phyloP scores from a whole-genome alignment of 2,888 invertebrate species.

The Amphimallon solstitiale region DNA sequence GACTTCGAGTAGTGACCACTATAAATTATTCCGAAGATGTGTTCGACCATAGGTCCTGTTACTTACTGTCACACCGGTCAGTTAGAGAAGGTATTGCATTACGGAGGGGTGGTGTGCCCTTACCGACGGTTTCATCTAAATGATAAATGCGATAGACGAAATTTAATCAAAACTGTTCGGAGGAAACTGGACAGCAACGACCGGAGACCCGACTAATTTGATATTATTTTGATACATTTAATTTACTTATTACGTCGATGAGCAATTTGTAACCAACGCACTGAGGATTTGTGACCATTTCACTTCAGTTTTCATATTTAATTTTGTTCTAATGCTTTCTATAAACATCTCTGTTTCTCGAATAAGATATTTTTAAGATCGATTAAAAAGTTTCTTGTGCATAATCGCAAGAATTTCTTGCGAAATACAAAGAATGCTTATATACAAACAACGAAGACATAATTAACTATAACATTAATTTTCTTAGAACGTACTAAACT shows the following conservation, averaged over 20 bases:
- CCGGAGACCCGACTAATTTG: constrained; percentile 19
- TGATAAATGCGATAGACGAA: constrained; percentile 24
- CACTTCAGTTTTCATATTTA: too few relatives aligned
- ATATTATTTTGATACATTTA: constrained; percentile 19
- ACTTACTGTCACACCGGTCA: constrained; percentile 2
- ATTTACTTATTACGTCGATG: constrained; percentile 10
- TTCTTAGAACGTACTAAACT: too few relatives aligned
- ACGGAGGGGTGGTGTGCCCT: not conserved
- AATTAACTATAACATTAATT: too few relatives aligned
- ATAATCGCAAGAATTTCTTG: too few relatives aligned
- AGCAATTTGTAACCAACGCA: constrained; percentile 13
- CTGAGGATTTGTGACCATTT: not conserved
- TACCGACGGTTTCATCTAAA: constrained; percentile 3
- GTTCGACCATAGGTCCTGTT: constrained; percentile 17
- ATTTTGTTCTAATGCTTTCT: too few relatives aligned
- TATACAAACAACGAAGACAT: too few relatives aligned
- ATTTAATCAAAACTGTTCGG: constrained; percentile 21
- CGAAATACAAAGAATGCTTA: too few relatives aligned
- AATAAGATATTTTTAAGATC: too few relatives aligned
- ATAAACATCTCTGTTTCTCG: too few relatives aligned
- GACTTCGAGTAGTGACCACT: constrained; percentile 16
- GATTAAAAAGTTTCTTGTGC: too few relatives aligned
- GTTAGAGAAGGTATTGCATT: constrained; percentile 18
- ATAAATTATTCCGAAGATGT: constrained; percentile 21
- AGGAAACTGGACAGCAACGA: not conserved